phyloP scores from a whole-genome alignment of 2,888 invertebrate species.

The Tortricodes alternella region DNA sequence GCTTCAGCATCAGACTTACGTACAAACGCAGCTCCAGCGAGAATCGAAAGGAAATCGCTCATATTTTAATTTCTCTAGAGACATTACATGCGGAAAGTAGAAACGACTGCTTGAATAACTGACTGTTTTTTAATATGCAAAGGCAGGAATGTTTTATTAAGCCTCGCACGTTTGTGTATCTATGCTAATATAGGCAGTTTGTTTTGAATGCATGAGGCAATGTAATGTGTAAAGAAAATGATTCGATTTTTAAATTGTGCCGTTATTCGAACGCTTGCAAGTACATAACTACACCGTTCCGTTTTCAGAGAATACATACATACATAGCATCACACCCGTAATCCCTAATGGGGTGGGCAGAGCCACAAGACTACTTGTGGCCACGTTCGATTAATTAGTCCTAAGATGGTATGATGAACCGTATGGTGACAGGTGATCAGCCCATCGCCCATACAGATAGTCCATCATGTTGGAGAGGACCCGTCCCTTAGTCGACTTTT shows the following conservation, averaged over 20 bases:
- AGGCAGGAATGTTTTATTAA: conserved; percentile 22
- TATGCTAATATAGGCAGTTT: conserved; percentile 9
- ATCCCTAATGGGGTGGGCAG: too few relatives aligned
- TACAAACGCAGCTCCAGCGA: background rate
- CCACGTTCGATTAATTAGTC: too few relatives aligned
- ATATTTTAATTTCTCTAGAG: conserved; percentile 26
- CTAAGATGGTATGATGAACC: too few relatives aligned
- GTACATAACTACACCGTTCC: background rate
- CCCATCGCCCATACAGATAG: too few relatives aligned
- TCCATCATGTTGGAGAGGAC: too few relatives aligned
- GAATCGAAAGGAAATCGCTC: conserved; percentile 18
- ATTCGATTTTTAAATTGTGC: conserved; percentile 2
- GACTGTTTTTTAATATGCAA: conserved; percentile 23
- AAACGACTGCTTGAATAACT: conserved; percentile 13
- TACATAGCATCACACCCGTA: too few relatives aligned
- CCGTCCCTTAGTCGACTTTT: too few relatives aligned
- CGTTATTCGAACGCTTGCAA: background rate
- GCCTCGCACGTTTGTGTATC: conserved; percentile 10
- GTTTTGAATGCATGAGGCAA: conserved; percentile 17
- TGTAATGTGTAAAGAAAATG: conserved; percentile 14
- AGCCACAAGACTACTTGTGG: too few relatives aligned
- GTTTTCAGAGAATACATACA: too few relatives aligned
- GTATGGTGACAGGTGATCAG: too few relatives aligned
- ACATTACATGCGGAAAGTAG: conserved; percentile 19
- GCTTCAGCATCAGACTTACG: conserved; percentile 38